A percentile compares a stretch with the other conserved stretches of the same genome.
These are phyloP conservation scores for Pygoscelis antarcticus DNA, from an alignment of 2,113 vertebrate species.

Conservation along the genomic window DNA sequence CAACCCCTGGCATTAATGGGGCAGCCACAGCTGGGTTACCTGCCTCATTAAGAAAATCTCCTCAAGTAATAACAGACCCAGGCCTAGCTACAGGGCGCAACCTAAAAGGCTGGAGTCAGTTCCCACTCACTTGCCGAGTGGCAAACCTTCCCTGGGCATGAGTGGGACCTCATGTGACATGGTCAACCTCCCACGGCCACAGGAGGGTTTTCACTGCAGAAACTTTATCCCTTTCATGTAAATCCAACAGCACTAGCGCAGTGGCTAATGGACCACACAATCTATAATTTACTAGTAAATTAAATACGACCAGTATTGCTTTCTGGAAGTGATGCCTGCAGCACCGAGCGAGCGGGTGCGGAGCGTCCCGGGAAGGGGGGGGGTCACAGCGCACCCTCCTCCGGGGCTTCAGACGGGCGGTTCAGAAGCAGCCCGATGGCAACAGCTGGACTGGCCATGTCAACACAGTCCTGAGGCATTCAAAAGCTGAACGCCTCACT, in stretches of 20 bases:
- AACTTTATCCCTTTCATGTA: background rate
- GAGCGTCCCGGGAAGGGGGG: background rate
- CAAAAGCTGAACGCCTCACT: background rate
- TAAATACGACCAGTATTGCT: background rate
- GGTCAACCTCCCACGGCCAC: background rate
- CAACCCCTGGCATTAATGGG: background rate
- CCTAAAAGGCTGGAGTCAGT: background rate
- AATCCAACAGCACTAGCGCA: background rate
- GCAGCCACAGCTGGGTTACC: rapidly evolving
- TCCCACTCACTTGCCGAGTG: background rate
- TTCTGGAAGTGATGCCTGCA: background rate
- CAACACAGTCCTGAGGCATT: background rate
- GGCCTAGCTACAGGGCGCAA: too few relatives aligned
- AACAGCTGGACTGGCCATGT: background rate
- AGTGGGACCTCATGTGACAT: rapidly evolving
- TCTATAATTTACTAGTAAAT: background rate
- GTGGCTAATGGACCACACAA: background rate
- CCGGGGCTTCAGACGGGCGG: background rate
- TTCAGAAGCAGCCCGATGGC: rapidly evolving
- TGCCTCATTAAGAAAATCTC: background rate
- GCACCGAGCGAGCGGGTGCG: rapidly evolving
- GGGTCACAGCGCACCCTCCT: background rate
- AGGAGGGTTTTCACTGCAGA: background rate
- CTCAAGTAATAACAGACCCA: background rate
- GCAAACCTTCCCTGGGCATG: background rate